Evolutionary conservation across 1,140 invertebrate genomes (phyloP).

Genomic region (Zeugodacus cucurbitae): DNA sequence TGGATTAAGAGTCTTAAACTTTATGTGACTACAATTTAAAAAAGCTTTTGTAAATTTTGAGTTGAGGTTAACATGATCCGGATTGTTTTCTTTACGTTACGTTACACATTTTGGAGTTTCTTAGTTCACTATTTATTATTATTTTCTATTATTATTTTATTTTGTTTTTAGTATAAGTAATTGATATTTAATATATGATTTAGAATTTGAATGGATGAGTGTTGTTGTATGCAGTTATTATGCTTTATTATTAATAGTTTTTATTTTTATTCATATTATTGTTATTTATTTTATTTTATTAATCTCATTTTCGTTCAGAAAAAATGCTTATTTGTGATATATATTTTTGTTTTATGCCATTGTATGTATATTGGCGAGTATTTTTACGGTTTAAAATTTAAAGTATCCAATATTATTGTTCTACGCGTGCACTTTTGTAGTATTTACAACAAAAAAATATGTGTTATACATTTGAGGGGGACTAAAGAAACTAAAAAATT

Average conservation of each 20-base stretch:
- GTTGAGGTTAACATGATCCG: slow-evolving; percentile 5
- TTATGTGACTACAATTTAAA: not conserved
- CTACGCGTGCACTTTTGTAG: too few species aligned
- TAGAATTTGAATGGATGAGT: slow-evolving; percentile 3
- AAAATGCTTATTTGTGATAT: not conserved
- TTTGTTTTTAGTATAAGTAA: not conserved
- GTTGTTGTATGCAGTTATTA: not conserved
- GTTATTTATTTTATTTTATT: not conserved
- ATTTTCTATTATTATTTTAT: not conserved
- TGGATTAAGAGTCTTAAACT: not conserved
- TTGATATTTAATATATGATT: slow-evolving; percentile 4
- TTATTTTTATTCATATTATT: not conserved
- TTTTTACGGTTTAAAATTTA: not conserved
- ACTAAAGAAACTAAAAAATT: too few species aligned
- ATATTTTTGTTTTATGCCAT: not conserved
- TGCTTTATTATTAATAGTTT: not conserved
- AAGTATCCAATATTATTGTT: too few species aligned
- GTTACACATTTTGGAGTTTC: not conserved
- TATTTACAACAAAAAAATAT: too few species aligned
- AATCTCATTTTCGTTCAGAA: not conserved
- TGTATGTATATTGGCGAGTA: not conserved
- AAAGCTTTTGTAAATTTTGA: slow-evolving; percentile 19
- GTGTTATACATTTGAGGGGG: too few species aligned
- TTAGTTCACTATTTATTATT: not conserved
- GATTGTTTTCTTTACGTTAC: not conserved